These are phyloP conservation scores for Grallaria varia DNA, from an alignment of 2,113 vertebrate genomes.

Conservation along the genomic window DNA sequence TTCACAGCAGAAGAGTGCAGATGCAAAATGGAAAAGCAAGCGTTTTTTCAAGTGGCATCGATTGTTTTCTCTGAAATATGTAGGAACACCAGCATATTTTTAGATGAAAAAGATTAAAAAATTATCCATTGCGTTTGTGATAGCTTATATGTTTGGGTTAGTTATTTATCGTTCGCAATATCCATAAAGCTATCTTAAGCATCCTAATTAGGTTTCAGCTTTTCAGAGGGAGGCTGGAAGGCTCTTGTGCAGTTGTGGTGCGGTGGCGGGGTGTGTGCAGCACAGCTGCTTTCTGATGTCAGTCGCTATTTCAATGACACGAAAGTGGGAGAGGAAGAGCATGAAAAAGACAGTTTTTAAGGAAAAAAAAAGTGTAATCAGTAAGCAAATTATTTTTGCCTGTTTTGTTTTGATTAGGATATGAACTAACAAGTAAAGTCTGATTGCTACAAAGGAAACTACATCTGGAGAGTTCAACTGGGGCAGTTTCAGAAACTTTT, in stretches of 20 bases:
- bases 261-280: background rate
- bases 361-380: conserved; percentile 53
- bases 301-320: conserved; percentile 53
- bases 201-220: conserved; percentile 57
- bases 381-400: conserved; percentile 71
- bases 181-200: conserved; percentile 54
- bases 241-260: conserved; percentile 57
- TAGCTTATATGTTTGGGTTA: conserved; percentile 52
- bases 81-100: conserved; percentile 51
- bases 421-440: conserved; percentile 67
- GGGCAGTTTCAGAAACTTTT: conserved; percentile 42
- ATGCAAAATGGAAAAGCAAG: conserved; percentile 43
- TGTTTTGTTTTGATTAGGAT: conserved; percentile 68
- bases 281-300: conserved; percentile 71
- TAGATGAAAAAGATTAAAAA: conserved; percentile 58
- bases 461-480: conserved; percentile 67
- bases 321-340: conserved; percentile 65
- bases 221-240: conserved; percentile 22
- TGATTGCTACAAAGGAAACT: conserved; percentile 70
- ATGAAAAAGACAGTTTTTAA: conserved; percentile 53
- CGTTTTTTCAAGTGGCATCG: conserved; percentile 20
- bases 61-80: conserved; percentile 28
- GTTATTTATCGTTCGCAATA: conserved; percentile 29
- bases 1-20: conserved; percentile 24
- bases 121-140: conserved; percentile 28